phyloP scores from a whole-genome alignment of 2,113 vertebrate species.

The Panthera tigris region DNA sequence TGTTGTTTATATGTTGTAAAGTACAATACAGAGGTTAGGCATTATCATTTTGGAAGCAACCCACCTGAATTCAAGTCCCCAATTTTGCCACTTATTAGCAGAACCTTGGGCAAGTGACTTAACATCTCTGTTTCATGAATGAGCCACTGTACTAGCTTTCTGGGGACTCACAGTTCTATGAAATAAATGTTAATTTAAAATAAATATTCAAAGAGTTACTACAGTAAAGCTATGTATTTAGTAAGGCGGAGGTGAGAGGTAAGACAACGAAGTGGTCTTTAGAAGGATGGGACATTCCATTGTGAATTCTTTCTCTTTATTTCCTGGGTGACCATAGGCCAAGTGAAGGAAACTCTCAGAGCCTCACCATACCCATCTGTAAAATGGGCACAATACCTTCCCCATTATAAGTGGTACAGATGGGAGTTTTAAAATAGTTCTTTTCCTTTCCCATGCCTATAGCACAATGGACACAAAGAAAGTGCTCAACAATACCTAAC shows the following conservation, averaged over 20 bases:
- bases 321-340: not conserved
- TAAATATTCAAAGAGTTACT: not conserved
- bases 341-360: not conserved
- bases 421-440: constrained; percentile 9
- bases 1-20: not conserved
- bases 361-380: not conserved
- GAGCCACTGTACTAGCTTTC: not conserved
- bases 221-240: not conserved
- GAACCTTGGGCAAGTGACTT: not conserved
- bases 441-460: constrained; percentile 16
- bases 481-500: not conserved
- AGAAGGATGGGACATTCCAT: not conserved
- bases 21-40: not conserved
- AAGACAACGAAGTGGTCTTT: not conserved
- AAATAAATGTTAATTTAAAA: constrained; percentile 24
- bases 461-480: not conserved
- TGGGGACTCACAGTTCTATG: not conserved
- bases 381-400: not conserved
- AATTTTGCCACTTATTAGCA: not conserved
- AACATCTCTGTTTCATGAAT: not conserved
- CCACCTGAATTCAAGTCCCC: not conserved
- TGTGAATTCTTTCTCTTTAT: not conserved
- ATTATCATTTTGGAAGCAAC: not conserved
- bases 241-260: not conserved
- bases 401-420: not conserved